Conservation (phyloP, 1,140 invertebrate species). For the Drosophila pruinosa region DNA sequence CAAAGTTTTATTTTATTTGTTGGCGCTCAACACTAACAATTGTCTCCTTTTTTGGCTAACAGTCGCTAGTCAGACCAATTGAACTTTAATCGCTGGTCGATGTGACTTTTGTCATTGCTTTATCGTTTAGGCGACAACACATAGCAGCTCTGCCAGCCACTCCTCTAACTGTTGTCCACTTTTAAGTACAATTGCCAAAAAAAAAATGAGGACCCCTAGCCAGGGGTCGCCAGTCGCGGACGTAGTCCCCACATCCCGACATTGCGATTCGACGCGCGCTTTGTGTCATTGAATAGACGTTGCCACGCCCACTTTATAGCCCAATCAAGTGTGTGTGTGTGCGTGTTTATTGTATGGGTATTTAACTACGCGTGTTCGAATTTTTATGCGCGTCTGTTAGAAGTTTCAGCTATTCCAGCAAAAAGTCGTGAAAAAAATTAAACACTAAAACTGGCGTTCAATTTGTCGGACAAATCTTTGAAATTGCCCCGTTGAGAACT, state of each 20-base stretch:
- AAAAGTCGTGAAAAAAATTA: constrained; percentile 48
- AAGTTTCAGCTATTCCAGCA: constrained; percentile 78
- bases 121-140: constrained; percentile 74
- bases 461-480: constrained; percentile 80
- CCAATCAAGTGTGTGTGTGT: constrained; percentile 6
- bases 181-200: constrained; percentile 50
- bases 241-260: constrained; percentile 42
- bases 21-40: neutral
- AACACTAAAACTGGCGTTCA: constrained; percentile 43
- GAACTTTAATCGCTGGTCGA: constrained; percentile 71
- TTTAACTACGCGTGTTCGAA: constrained; percentile 66
- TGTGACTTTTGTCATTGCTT: constrained; percentile 77
- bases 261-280: constrained; percentile 38
- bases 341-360: constrained; percentile 44
- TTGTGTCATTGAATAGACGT: constrained; percentile 73
- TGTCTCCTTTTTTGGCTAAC: neutral
- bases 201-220: constrained; percentile 1
- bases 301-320: constrained; percentile 46
- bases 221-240: constrained; percentile 17
- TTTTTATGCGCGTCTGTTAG: constrained; percentile 70
- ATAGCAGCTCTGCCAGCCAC: constrained; percentile 6
- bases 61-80: constrained; percentile 59
- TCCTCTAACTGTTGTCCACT: neutral
- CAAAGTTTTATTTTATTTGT: neutral
- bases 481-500: constrained; percentile 80